Percentiles rank a stretch among this genome's conserved stretches.
Evolutionary conservation across 1,140 invertebrate species (phyloP).

Genomic region (Drosophila mayri): DNA sequence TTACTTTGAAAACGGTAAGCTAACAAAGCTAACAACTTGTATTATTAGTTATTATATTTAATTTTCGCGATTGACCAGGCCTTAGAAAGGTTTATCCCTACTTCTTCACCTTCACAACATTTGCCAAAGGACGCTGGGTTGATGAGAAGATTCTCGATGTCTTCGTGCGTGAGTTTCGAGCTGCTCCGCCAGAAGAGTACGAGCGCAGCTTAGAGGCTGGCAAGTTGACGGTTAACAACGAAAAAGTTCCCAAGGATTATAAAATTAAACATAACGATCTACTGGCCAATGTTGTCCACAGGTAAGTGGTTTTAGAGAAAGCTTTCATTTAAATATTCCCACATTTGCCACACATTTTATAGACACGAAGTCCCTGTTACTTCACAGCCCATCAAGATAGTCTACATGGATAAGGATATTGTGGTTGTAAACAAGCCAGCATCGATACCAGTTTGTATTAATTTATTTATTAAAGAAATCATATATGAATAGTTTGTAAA

Average conservation of each 20-base stretch:
- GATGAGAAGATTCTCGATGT: constrained; percentile 97
- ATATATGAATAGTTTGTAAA: neutral
- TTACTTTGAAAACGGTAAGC: constrained; percentile 97
- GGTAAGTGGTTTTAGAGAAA: constrained; percentile 87
- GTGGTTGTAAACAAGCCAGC: constrained; percentile 99
- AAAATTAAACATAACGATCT: constrained; percentile 97
- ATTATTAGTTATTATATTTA: neutral
- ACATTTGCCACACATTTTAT: constrained; percentile 35
- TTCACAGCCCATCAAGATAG: constrained; percentile 96
- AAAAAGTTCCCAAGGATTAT: constrained; percentile 96
- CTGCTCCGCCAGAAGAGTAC: constrained; percentile 96
- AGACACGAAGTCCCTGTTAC: constrained; percentile 99
- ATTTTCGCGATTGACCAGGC: constrained; percentile 86
- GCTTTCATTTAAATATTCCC: constrained; percentile 19
- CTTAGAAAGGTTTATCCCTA: constrained; percentile 99
- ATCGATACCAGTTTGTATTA: constrained; percentile 96
- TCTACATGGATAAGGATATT: constrained; percentile 98
- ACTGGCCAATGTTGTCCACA: constrained; percentile 97
- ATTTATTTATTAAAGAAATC: neutral
- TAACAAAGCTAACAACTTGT: too few relatives aligned
- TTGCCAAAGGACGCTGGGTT: constrained; percentile 99
- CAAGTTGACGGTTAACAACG: constrained; percentile 97
- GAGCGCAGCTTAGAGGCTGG: constrained; percentile 95
- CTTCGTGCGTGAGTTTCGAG: constrained; percentile 96
- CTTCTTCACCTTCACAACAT: constrained; percentile 98